Conservation (phyloP, 2,113 vertebrate genomes). For the Petromus typicus region DNA sequence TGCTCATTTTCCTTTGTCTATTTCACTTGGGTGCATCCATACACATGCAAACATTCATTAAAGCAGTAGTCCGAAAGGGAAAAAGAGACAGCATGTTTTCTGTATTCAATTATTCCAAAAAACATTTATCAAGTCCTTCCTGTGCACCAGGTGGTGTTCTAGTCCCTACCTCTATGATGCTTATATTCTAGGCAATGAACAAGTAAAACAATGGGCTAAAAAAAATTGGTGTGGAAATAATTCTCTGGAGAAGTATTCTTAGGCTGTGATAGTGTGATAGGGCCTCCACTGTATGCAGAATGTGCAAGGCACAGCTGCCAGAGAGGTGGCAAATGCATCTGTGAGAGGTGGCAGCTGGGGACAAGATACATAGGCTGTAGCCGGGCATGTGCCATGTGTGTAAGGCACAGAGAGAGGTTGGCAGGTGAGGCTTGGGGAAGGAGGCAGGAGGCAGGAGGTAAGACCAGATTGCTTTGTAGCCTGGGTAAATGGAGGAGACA, state of each 20-base stretch:
- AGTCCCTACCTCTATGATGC: not conserved
- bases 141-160: rapidly evolving
- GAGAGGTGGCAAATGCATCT: not conserved
- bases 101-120: not conserved
- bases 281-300: not conserved
- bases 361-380: not conserved
- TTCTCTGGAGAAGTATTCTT: not conserved
- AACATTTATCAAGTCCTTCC: not conserved
- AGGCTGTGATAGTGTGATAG: not conserved
- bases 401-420: not conserved
- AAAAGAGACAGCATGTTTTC: not conserved
- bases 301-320: rapidly evolving
- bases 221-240: not conserved
- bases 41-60: not conserved
- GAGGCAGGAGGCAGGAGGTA: not conserved
- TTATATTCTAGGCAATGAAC: not conserved
- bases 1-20: not conserved
- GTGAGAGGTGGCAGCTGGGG: not conserved
- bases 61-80: not conserved
- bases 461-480: too few relatives aligned
- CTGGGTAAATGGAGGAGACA: not conserved
- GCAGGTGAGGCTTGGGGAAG: not conserved
- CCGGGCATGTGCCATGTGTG: rapidly evolving
- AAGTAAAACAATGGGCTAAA: not conserved
- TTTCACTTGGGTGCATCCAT: not conserved